phyloP scores from a whole-genome alignment of 2,888 invertebrate species.

The Acanthoscelides obtectus region DNA sequence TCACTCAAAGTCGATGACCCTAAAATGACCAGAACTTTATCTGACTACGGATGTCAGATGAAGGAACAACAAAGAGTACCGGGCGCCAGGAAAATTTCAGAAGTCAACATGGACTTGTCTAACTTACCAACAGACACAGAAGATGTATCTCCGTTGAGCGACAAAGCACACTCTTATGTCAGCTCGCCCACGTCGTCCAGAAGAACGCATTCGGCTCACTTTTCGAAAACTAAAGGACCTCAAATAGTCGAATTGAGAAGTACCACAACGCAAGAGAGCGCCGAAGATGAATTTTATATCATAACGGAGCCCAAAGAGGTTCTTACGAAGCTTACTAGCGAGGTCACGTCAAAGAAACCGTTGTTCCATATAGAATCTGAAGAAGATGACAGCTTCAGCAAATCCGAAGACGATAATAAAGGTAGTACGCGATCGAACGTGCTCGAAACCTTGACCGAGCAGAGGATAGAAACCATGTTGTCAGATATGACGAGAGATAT shows the following conservation, averaged over 20 bases:
- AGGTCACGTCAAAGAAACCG: constrained; percentile 35
- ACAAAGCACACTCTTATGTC: constrained; percentile 29
- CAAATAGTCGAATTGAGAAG: constrained; percentile 41
- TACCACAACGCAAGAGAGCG: constrained; percentile 32
- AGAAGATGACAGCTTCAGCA: constrained; percentile 38
- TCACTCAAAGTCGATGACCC: constrained; percentile 10
- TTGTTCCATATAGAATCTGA: constrained; percentile 49
- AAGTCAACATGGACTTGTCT: constrained; percentile 34
- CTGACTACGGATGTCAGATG: constrained; percentile 26
- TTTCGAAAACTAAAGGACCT: constrained; percentile 39
- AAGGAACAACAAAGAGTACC: constrained; percentile 14
- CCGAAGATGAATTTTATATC: constrained; percentile 34
- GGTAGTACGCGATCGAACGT: constrained; percentile 38
- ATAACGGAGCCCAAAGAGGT: constrained; percentile 32
- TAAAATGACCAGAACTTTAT: constrained; percentile 28
- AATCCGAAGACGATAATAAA: constrained; percentile 23
- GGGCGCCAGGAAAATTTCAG: constrained; percentile 26
- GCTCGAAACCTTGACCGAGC: constrained; percentile 36
- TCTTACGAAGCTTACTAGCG: not conserved
- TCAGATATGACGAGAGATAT: constrained; percentile 29
- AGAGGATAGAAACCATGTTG: constrained; percentile 33
- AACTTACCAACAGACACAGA: constrained; percentile 25
- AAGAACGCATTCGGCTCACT: constrained; percentile 40
- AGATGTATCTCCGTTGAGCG: constrained; percentile 6
- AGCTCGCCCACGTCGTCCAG: constrained; percentile 44